Conservation (phyloP, 2,797 vertebrate genomes). For the Danionella dracula region DNA sequence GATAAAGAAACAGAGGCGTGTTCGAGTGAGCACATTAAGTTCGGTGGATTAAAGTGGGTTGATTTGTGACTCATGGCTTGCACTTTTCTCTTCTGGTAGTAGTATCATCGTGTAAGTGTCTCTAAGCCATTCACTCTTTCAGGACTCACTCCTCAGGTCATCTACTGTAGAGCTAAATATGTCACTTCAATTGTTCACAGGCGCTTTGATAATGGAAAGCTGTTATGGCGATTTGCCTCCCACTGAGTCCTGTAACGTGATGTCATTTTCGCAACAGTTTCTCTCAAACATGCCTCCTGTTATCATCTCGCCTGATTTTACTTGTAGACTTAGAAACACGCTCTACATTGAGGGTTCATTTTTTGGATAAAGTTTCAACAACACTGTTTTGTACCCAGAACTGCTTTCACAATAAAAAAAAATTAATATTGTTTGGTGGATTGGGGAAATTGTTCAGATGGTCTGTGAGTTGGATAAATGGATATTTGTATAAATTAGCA, state of each 20-base stretch:
- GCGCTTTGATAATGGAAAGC: neutral
- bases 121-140: neutral
- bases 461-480: too few relatives aligned
- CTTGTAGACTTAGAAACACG: too few relatives aligned
- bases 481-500: too few relatives aligned
- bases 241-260: neutral
- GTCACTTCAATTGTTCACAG: neutral
- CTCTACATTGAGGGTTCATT: too few relatives aligned
- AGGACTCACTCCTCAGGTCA: neutral
- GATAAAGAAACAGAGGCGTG: conserved; percentile 21
- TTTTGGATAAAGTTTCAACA: too few relatives aligned
- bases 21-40: conserved; percentile 27
- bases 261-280: neutral
- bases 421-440: too few relatives aligned
- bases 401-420: too few relatives aligned
- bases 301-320: neutral
- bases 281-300: neutral
- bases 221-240: neutral
- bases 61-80: conserved; percentile 22
- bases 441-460: too few relatives aligned
- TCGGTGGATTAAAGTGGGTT: conserved; percentile 27
- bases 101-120: neutral
- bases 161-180: conserved; percentile 1
- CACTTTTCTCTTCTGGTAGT: conserved; percentile 24
- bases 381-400: too few relatives aligned